A percentile compares a stretch with the other conserved stretches of the same genome.
phyloP scores from a whole-genome alignment of 2,797 vertebrate genomes.

The Eulemur albifrons region DNA sequence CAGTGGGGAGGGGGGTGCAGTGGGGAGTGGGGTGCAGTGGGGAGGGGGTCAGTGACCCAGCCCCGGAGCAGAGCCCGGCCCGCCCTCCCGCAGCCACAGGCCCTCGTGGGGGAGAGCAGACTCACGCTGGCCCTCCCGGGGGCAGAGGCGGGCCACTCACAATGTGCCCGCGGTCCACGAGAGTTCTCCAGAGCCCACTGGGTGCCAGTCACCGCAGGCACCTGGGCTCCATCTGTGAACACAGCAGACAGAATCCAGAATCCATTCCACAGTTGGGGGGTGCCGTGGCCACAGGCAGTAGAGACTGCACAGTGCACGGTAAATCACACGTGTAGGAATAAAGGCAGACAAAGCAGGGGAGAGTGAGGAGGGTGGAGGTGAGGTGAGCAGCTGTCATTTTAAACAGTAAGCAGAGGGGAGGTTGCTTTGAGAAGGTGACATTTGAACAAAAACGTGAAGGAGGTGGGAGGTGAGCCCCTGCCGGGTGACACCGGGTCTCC shows the following conservation, averaged over 20 bases:
- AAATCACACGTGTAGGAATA: fast-evolving
- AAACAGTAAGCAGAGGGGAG: neutral
- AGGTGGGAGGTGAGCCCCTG: too few relatives aligned
- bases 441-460: neutral
- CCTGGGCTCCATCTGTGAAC: neutral
- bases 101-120: neutral
- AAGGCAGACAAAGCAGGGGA: too few relatives aligned
- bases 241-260: neutral
- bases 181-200: neutral
- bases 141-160: too few relatives aligned
- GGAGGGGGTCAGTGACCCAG: neutral
- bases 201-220: neutral
- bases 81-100: neutral
- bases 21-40: neutral
- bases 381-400: neutral
- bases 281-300: neutral
- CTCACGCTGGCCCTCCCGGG: neutral
- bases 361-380: neutral
- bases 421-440: neutral
- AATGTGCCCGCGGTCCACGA: fast-evolving
- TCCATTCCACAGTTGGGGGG: too few relatives aligned
- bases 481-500: fast-evolving
- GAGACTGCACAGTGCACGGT: neutral
- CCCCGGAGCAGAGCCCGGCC: neutral
- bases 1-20: too few relatives aligned